These are phyloP conservation scores for Atrichornis clamosus DNA, from an alignment of 2,113 vertebrate genomes.

Conservation along the genomic window DNA sequence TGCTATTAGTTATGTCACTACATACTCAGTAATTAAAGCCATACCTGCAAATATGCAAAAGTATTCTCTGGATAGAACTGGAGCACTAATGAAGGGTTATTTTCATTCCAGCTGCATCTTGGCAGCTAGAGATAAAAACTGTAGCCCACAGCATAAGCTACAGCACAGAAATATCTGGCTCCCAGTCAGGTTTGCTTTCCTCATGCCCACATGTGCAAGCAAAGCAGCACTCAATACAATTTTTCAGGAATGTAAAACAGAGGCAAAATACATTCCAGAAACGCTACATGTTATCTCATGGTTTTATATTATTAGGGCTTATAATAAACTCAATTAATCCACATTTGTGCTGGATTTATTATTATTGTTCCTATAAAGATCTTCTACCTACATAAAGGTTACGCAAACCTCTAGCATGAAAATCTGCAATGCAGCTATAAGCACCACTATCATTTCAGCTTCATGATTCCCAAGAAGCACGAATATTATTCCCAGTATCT, in stretches of 20 bases:
- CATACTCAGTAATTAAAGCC: neutral
- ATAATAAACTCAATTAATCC: neutral
- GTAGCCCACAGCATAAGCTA: neutral
- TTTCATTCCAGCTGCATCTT: neutral
- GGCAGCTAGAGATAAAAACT: neutral
- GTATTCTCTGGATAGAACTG: neutral
- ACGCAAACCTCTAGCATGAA: neutral
- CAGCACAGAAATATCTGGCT: neutral
- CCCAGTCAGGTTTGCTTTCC: neutral
- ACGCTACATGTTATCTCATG: neutral
- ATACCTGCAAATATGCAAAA: neutral
- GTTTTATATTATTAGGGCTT: neutral
- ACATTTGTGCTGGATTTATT: neutral
- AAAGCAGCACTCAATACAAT: neutral
- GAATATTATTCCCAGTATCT: neutral
- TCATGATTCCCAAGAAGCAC: neutral
- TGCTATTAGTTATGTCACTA: neutral
- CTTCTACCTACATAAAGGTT: neutral
- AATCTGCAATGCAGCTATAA: neutral
- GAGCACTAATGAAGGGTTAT: neutral
- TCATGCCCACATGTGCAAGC: neutral
- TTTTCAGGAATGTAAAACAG: neutral
- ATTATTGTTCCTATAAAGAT: neutral
- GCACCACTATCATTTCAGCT: neutral
- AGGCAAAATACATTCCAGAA: neutral